Percentiles rank a stretch among this genome's conserved stretches.
These are phyloP conservation scores for Antechinus flavipes DNA, from an alignment of 2,113 vertebrate genomes.

Conservation along the genomic window DNA sequence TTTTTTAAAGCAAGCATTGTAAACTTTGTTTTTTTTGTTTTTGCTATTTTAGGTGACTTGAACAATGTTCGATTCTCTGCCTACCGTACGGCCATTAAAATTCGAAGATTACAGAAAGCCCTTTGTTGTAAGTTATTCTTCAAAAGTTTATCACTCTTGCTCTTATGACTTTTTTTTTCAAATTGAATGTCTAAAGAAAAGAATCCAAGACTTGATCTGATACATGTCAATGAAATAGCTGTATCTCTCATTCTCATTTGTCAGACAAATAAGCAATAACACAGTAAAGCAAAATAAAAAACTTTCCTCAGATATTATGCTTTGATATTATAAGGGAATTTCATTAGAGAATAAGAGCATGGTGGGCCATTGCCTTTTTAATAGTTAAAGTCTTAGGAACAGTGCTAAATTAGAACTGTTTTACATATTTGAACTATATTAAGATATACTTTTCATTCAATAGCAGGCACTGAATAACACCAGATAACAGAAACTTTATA, in stretches of 20 bases:
- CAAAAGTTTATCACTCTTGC: constrained; percentile 23
- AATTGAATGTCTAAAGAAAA: constrained; percentile 21
- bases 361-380: constrained; percentile 11
- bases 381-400: not conserved
- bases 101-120: constrained; percentile 96
- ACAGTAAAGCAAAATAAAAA: constrained; percentile 23
- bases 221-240: not conserved
- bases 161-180: constrained; percentile 13
- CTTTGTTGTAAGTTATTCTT: constrained; percentile 92
- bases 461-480: not conserved
- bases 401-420: not conserved
- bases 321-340: constrained; percentile 16
- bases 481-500: not conserved
- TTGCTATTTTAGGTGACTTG: constrained; percentile 91
- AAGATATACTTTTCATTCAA: not conserved
- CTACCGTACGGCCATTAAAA: constrained; percentile 99
- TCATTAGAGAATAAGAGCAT: not conserved
- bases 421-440: not conserved
- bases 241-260: constrained; percentile 7
- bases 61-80: constrained; percentile 99
- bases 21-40: constrained; percentile 40
- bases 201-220: constrained; percentile 22
- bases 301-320: constrained; percentile 38
- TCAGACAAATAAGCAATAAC: constrained; percentile 52
- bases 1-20: not conserved